Base-by-base conservation (phyloP, 1,140 invertebrate species). In the Magallana angulata region DNA sequence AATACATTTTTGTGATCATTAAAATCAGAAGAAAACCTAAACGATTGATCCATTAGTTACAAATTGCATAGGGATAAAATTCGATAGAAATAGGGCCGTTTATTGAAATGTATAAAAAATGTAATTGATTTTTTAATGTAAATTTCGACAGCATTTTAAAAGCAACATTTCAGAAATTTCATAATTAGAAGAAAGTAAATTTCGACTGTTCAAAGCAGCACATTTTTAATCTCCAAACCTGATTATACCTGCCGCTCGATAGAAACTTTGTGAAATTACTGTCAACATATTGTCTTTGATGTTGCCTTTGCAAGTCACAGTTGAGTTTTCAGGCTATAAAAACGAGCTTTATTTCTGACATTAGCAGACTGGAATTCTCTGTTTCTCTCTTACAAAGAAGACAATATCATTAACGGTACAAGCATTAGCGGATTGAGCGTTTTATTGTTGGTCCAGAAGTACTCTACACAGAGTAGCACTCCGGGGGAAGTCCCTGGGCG, bases 311-410 rank as follows among this genome's bases (percentile, higher is more conserved):
- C 8, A 30, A 30, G 68, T 76, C 68, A 30, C 4, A 11, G 18
- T 76, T 24, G 24, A 76, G 18, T 76, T 76, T 76, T 24, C 68
- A 76, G 9, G 68, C 68, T 30, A 76, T 76, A 76, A 76, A 48
- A 76, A 24, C 68, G 68, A 76, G 68, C 36, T 48, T 76, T 76
- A 76, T 30, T 76, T 76, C 68, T 76, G 68, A 30, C 24, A 76
- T 76, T 76, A 76, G 36, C 18, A 12, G 18, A 30, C 68, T 4
- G 48, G 18, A 76, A 76, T 9, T 30, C 30, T 36, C 30, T 36
- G 36, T 76, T 76, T 30, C 68, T 12, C 68, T 76, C 24, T 30
- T 36, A 76, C 18, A 76, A 76, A 76, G 68, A 24, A 76, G 36
- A 76, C 68, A 76, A 76, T 76, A 76, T 36, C 68, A 76, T 76